These are phyloP conservation scores for Eumacrocentrus americanus DNA, from an alignment of 2,888 invertebrate genomes.

Conservation along the genomic window DNA sequence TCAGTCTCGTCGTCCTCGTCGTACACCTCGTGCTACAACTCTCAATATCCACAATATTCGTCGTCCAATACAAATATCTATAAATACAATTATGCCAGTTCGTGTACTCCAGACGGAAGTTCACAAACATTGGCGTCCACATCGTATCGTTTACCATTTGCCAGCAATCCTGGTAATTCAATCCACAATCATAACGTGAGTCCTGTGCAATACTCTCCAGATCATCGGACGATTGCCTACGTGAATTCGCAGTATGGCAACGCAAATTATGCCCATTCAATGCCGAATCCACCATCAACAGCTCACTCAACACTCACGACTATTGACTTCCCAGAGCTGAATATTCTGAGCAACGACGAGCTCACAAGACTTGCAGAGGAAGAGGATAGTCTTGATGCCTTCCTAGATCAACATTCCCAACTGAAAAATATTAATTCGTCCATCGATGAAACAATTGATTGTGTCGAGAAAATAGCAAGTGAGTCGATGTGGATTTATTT, in stretches of 20 bases:
- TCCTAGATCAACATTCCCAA: constrained; percentile 73
- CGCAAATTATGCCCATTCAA: constrained; percentile 48
- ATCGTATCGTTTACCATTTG: constrained; percentile 46
- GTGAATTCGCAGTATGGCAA: constrained; percentile 51
- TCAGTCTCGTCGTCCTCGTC: constrained; percentile 48
- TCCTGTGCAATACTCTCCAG: constrained; percentile 48
- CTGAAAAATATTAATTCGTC: constrained; percentile 72
- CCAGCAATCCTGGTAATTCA: constrained; percentile 39
- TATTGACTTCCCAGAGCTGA: constrained; percentile 63
- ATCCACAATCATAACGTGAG: constrained; percentile 41
- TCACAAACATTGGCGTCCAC: constrained; percentile 40
- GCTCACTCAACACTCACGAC: constrained; percentile 49
- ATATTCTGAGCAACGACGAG: constrained; percentile 68
- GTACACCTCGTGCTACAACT: constrained; percentile 52
- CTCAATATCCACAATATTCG: constrained; percentile 53
- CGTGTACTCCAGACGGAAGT: constrained; percentile 31
- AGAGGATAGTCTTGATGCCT: constrained; percentile 75
- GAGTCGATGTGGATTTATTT: too few species aligned
- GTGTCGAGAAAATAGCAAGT: constrained; percentile 75
- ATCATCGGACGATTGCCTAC: constrained; percentile 46
- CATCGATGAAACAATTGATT: constrained; percentile 74
- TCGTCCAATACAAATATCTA: constrained; percentile 51
- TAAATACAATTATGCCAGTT: constrained; percentile 55
- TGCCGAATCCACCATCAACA: constrained; percentile 37
- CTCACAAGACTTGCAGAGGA: constrained; percentile 73